These are phyloP conservation scores for Halcyon badia DNA, from an alignment of 2,797 vertebrate genomes.

Conservation along the genomic window DNA sequence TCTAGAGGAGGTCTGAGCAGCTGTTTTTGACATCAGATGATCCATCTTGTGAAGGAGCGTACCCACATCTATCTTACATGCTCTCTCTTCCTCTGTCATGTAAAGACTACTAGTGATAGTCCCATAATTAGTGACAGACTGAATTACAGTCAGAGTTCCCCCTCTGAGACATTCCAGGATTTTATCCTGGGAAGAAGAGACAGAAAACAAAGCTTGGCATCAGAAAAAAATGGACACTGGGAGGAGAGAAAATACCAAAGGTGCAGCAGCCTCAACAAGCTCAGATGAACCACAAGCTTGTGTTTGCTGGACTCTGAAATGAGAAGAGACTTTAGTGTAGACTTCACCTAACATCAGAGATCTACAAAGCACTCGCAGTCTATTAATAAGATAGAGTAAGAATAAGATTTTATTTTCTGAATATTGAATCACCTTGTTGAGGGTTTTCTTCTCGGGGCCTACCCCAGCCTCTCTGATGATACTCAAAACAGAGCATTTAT, in stretches of 20 bases:
- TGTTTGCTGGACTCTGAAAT: not conserved
- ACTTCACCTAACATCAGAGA: not conserved
- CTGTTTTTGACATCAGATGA: not conserved
- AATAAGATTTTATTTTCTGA: not conserved
- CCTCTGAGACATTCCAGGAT: not conserved
- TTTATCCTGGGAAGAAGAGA: not conserved
- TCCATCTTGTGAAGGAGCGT: not conserved
- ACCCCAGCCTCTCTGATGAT: not conserved
- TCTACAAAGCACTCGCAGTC: not conserved
- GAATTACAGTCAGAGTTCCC: not conserved
- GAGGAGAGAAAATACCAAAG: not conserved
- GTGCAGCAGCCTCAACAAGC: not conserved
- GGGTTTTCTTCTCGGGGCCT: not conserved
- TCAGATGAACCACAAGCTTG: not conserved
- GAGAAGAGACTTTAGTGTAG: not conserved
- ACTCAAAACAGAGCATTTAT: not conserved
- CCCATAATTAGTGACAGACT: not conserved
- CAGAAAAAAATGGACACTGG: not conserved
- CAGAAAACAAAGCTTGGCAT: not conserved
- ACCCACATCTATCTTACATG: not conserved
- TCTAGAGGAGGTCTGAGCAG: not conserved
- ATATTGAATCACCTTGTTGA: not conserved
- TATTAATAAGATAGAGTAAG: not conserved
- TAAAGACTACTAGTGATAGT: not conserved
- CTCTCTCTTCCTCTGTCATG: not conserved